Base-by-base conservation (phyloP, 1,140 invertebrate genomes). In the Drosophila bifasciata region DNA sequence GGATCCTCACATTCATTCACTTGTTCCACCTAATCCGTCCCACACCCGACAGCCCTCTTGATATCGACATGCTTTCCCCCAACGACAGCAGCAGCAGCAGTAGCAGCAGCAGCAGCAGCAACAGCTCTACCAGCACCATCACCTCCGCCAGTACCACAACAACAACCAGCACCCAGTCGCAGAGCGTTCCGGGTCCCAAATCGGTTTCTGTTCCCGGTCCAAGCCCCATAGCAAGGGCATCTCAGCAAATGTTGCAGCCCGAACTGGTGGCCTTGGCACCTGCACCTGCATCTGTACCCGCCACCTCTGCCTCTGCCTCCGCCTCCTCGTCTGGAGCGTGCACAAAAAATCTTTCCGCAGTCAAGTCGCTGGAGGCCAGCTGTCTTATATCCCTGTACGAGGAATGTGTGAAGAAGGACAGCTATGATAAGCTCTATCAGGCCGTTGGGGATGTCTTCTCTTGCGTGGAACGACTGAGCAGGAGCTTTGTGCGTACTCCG, bases 391-490 rank as follows among this genome's bases (percentile, higher is more conserved):
- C 94, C 46, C 93, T 96, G 44, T 94, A 96, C 59, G 93, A 94
- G 63, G 93, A 92, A 66, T 96, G 95, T 89, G 93, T 94, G 89
- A 86, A 93, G 43, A 92, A 93, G 45, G 92, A 93, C 40, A 93
- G 92, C 55, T 96, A 95, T 92, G 93, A 94, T 13, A 92, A 93
- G 43, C 90, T 97, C 15, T 94, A 95, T 62, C 93, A 95, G 41
- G 94, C 94, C 19, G 91, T 97, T 32, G 94, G 94, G 17, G 93
- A 94, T 76, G 94, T 96, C n/a, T 97, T 95, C 91, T 95, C 94
- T 50, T 94, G 93, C 55, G 93, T 95, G 46, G 94, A 96, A 58
- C 93, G 93, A 23, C 89, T 97, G n/a, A 93, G 94, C 72, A 92
- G 93, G 55, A 96, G 95, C 92, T 89, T 89, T 45, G 51, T 81